Percentiles rank a stretch among this genome's conserved stretches.
These are phyloP conservation scores for Ennomos fuscantarius DNA, from an alignment of 2,888 invertebrate species.

Conservation along the genomic window DNA sequence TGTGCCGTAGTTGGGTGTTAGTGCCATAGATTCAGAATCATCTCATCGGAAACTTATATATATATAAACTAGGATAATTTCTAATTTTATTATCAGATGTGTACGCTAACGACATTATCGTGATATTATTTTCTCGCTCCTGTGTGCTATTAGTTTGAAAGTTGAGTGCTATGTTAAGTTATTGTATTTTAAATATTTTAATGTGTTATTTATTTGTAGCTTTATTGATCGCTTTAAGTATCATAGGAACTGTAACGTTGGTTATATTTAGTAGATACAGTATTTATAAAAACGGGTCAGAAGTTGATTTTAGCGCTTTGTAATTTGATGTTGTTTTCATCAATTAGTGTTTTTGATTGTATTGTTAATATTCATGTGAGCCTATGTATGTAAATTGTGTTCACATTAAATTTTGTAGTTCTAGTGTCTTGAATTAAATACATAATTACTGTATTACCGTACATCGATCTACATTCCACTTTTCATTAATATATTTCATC, in stretches of 20 bases:
- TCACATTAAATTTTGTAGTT: conserved; percentile 23
- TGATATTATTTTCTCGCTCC: conserved; percentile 40
- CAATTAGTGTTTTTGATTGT: conserved; percentile 54
- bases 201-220: conserved; percentile 85
- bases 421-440: conserved; percentile 33
- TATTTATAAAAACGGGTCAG: conserved; percentile 74
- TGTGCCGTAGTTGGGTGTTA: conserved; percentile 63
- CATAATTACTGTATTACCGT: conserved; percentile 31
- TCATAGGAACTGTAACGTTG: conserved; percentile 63
- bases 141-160: conserved; percentile 69
- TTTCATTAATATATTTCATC: conserved; percentile 46
- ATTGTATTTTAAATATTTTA: conserved; percentile 84
- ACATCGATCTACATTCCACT: conserved; percentile 63
- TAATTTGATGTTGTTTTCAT: conserved; percentile 58
- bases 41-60: conserved; percentile 38
- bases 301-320: conserved; percentile 65
- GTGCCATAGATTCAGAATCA: conserved; percentile 72
- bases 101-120: conserved; percentile 22
- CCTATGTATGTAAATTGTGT: conserved; percentile 40
- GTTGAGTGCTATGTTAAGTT: conserved; percentile 84
- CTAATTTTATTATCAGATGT: conserved; percentile 23
- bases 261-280: conserved; percentile 58
- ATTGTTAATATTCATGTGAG: conserved; percentile 44
- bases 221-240: conserved; percentile 79
- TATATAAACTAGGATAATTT: conserved; percentile 12